A percentile compares a stretch with the other conserved stretches of the same genome.
phyloP scores from a whole-genome alignment of 1,140 invertebrate genomes.

The Aphaenogaster floridana region DNA sequence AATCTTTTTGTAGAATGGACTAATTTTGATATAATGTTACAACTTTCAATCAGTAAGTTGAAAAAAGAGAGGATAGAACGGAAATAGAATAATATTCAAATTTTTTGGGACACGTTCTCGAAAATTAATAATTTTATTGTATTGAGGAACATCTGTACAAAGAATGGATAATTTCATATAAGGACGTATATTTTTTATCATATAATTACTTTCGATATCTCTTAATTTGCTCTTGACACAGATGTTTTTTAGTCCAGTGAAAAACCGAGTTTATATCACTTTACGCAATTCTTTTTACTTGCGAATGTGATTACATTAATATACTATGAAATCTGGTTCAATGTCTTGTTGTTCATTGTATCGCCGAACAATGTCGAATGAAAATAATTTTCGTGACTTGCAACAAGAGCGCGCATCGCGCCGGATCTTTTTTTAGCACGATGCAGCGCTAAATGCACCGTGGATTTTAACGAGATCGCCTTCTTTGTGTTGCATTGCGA shows the following conservation, averaged over 20 bases:
- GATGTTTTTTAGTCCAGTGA: not conserved
- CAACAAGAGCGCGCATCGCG: constrained; percentile 16
- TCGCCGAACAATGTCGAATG: constrained; percentile 5
- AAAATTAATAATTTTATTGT: not conserved
- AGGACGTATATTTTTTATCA: not conserved
- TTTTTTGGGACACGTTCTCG: not conserved
- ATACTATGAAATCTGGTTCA: not conserved
- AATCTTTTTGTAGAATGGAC: not conserved
- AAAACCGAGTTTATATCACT: not conserved
- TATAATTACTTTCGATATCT: constrained; percentile 4
- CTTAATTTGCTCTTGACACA: not conserved
- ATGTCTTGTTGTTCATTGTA: constrained; percentile 26
- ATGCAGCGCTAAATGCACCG: not conserved
- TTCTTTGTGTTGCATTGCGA: constrained; percentile 21
- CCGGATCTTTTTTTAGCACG: constrained; percentile 54
- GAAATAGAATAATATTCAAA: not conserved
- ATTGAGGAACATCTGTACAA: constrained; percentile 13
- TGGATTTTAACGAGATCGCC: constrained; percentile 21
- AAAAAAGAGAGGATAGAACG: not conserved
- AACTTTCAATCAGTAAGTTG: not conserved
- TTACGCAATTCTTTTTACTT: not conserved
- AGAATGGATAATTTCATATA: not conserved
- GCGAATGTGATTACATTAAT: not conserved
- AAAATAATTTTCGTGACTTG: constrained; percentile 53
- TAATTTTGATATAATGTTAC: not conserved